Conservation (phyloP, 2,797 vertebrate genomes). For the Macropus fuliginosus region DNA sequence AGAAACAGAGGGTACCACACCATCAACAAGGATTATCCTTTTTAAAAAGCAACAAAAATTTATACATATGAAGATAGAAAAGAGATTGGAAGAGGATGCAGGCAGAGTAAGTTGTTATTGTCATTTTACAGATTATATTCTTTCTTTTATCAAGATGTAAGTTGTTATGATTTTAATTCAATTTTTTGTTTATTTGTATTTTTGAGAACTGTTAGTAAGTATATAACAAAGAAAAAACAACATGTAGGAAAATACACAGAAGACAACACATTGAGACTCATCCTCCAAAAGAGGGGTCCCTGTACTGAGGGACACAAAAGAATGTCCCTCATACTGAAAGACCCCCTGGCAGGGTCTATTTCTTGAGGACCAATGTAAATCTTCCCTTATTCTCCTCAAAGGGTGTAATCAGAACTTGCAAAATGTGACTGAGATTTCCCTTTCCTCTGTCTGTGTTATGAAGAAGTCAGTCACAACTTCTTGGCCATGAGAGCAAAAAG, state of each 20-base stretch:
- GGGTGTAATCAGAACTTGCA: neutral
- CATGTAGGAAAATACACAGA: neutral
- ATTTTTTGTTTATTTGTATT: neutral
- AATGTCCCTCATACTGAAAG: neutral
- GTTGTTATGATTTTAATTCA: neutral
- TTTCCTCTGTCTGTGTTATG: neutral
- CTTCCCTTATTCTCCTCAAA: constrained; percentile 6
- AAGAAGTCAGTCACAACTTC: neutral
- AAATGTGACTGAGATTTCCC: neutral
- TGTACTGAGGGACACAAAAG: neutral
- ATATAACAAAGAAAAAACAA: neutral
- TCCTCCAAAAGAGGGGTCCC: neutral
- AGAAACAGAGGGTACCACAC: neutral
- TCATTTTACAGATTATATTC: neutral
- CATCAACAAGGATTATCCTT: neutral
- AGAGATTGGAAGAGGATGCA: neutral
- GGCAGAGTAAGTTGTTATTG: neutral
- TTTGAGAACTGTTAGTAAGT: neutral
- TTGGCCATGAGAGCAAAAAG: neutral
- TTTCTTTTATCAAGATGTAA: neutral
- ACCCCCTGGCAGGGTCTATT: neutral
- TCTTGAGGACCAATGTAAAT: neutral
- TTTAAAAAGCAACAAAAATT: neutral
- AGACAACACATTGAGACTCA: neutral
- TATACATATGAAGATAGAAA: neutral